phyloP scores from a whole-genome alignment of 2,797 vertebrate species.

The Moxostoma hubbsi region DNA sequence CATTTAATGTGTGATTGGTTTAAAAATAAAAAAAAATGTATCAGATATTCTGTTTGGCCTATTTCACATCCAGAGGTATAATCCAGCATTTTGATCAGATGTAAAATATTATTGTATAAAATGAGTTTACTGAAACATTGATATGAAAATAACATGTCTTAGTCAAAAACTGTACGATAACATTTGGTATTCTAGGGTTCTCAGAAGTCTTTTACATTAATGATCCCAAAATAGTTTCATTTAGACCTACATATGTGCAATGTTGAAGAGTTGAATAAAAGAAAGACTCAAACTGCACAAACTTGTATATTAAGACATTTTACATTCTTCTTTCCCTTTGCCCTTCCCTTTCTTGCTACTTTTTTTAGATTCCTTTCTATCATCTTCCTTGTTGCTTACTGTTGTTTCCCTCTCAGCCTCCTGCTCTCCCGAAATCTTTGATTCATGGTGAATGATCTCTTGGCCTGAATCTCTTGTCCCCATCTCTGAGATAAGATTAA shows the following conservation, averaged over 20 bases:
- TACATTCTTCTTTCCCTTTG: conserved; percentile 89
- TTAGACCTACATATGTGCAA: background rate
- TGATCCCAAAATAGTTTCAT: background rate
- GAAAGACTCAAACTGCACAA: background rate
- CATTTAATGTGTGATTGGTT: background rate
- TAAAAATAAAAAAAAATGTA: background rate
- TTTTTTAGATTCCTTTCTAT: conserved; percentile 68
- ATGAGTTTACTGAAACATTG: conserved; percentile 7
- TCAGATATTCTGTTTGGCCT: conserved; percentile 1
- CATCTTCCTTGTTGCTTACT: conserved; percentile 63
- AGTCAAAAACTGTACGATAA: background rate
- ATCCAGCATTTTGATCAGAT: conserved; percentile 3
- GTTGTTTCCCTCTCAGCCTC: conserved; percentile 36
- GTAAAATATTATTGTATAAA: conserved; percentile 2
- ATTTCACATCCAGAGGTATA: too few relatives aligned
- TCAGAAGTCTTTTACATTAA: background rate
- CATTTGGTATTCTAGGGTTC: background rate
- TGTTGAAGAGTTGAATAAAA: background rate
- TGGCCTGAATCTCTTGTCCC: conserved; percentile 46
- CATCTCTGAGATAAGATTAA: background rate
- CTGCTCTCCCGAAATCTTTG: conserved; percentile 7
- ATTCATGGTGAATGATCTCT: conserved; percentile 27
- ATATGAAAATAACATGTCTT: background rate
- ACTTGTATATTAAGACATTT: conserved; percentile 75
- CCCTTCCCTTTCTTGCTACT: conserved; percentile 74